Conservation (phyloP, 2,113 vertebrate genomes). For the Petrocephalus microphthalmus region DNA sequence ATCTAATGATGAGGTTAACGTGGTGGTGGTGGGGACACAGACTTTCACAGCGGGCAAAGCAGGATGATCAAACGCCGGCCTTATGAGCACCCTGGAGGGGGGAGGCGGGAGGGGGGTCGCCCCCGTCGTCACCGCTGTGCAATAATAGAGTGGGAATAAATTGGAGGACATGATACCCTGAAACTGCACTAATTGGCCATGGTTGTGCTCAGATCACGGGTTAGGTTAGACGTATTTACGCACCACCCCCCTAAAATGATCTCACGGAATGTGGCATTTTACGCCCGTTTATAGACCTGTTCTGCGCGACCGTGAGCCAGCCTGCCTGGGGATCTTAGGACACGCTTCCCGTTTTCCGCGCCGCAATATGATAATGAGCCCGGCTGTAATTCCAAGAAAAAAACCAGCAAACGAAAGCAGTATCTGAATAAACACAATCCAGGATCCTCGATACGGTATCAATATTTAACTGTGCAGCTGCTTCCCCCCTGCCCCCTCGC, state of each 20-base stretch:
- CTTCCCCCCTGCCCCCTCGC: not conserved
- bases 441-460: not conserved
- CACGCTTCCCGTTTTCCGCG: not conserved
- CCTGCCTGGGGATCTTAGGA: not conserved
- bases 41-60: not conserved
- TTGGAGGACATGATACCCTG: not conserved
- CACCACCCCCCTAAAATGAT: not conserved
- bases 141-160: not conserved
- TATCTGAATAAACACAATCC: not conserved
- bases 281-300: not conserved
- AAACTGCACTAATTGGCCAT: not conserved
- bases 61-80: not conserved
- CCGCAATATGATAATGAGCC: not conserved
- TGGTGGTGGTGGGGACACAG: not conserved
- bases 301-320: not conserved
- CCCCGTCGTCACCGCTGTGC: not conserved
- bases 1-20: conserved; percentile 6
- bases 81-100: not conserved
- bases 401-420: not conserved
- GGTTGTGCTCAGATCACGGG: not conserved
- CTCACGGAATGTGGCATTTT: not conserved
- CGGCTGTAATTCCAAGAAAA: not conserved
- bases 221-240: not conserved
- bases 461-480: not conserved
- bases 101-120: not conserved